Percentiles rank a stretch among this genome's conserved stretches.
Conservation (phyloP, 2,797 vertebrate genomes). For the Odontamblyopus rebecca region DNA sequence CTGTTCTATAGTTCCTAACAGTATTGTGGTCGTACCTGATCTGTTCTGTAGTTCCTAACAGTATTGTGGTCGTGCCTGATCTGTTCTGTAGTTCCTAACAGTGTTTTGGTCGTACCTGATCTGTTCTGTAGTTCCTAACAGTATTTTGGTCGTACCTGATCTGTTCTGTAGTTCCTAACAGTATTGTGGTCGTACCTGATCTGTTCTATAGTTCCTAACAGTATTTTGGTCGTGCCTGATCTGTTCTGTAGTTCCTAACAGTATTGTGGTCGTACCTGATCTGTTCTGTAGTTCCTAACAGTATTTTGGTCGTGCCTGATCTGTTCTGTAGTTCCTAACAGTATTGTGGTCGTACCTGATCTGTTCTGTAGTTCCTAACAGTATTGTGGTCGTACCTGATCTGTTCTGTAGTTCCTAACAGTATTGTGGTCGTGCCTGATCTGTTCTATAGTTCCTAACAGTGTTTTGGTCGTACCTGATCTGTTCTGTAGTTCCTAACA, state of each 20-base stretch:
- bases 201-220: background rate
- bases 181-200: slow-evolving; percentile 67
- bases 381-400: slow-evolving; percentile 67
- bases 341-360: slow-evolving; percentile 67
- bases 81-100: background rate
- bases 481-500: background rate
- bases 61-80: slow-evolving; percentile 67
- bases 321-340: background rate
- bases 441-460: background rate
- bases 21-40: slow-evolving; percentile 67
- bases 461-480: slow-evolving; percentile 67
- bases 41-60: background rate
- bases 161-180: background rate
- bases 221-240: slow-evolving; percentile 67
- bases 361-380: background rate
- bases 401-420: background rate
- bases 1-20: background rate
- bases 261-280: slow-evolving; percentile 67
- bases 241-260: background rate
- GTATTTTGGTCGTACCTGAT: slow-evolving; percentile 67
- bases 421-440: slow-evolving; percentile 67
- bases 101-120: slow-evolving; percentile 67
- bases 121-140: background rate
- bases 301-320: slow-evolving; percentile 67
- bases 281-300: background rate